phyloP scores from a whole-genome alignment of 2,113 vertebrate genomes.

The Varanus komodoensis region DNA sequence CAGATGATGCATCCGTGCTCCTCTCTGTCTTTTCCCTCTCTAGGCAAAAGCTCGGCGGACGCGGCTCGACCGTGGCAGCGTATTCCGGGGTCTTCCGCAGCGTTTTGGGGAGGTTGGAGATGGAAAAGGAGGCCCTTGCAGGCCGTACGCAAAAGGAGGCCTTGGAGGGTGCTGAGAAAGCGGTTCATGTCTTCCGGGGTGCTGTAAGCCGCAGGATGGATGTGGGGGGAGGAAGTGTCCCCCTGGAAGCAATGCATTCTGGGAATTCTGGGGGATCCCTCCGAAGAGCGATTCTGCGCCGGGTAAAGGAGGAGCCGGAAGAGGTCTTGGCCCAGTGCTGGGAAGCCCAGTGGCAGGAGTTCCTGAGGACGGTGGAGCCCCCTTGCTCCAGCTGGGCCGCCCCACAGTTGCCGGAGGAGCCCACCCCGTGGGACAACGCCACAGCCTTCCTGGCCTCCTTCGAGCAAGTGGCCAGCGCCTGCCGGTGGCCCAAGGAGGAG shows the following conservation, averaged over 20 bases:
- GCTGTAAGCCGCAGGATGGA: too few relatives aligned
- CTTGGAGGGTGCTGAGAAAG: not conserved
- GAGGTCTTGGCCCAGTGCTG: not conserved
- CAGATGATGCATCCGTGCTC: not conserved
- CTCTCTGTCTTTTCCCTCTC: not conserved
- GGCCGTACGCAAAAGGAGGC: not conserved
- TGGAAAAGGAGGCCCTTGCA: not conserved
- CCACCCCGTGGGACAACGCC: not conserved
- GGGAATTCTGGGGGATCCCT: not conserved
- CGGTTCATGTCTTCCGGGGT: not conserved
- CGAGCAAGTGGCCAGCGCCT: not conserved
- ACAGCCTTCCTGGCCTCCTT: not conserved
- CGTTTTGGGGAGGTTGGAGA: not conserved
- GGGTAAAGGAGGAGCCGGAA: not conserved
- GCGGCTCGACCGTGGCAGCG: not conserved
- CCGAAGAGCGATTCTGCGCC: not conserved
- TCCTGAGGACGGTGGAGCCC: not conserved
- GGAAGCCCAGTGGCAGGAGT: slow-evolving; percentile 9
- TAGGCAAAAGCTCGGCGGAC: not conserved
- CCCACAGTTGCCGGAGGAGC: not conserved
- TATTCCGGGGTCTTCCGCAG: not conserved
- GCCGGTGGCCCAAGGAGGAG: not conserved
- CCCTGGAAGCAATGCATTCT: not conserved
- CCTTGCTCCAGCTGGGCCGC: not conserved
- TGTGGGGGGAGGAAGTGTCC: too few relatives aligned